Conservation (phyloP, 1,140 invertebrate genomes). For the Theocolax elegans region DNA sequence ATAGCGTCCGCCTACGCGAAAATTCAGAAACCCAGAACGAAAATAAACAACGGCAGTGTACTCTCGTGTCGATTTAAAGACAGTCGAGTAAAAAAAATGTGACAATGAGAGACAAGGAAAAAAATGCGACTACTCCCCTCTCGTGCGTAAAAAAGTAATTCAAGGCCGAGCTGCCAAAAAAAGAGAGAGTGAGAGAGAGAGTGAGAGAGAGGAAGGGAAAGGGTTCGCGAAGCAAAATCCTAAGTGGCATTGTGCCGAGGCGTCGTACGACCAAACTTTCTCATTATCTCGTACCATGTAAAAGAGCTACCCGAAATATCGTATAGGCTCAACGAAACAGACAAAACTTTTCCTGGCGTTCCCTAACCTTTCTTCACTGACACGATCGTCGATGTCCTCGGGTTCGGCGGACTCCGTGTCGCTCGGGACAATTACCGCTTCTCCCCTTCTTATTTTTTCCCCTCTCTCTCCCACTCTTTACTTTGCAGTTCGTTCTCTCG, state of each 20-base stretch:
- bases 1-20: too few relatives aligned
- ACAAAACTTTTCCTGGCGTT: conserved; percentile 55
- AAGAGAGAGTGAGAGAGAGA: neutral
- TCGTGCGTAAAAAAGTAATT: conserved; percentile 39
- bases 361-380: conserved; percentile 65
- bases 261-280: conserved; percentile 39
- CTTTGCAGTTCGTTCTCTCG: neutral
- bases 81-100: too few relatives aligned
- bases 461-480: neutral
- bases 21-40: too few relatives aligned
- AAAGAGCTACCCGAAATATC: conserved; percentile 65
- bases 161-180: conserved; percentile 21
- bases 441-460: neutral
- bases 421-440: conserved; percentile 5
- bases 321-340: conserved; percentile 41
- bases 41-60: too few relatives aligned
- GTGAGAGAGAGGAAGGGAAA: neutral
- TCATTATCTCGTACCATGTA: conserved; percentile 30
- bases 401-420: neutral
- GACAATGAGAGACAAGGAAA: too few relatives aligned
- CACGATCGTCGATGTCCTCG: neutral
- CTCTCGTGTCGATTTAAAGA: too few relatives aligned
- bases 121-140: too few relatives aligned
- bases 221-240: conserved; percentile 13
- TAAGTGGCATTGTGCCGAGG: conserved; percentile 47